Base-by-base conservation (phyloP, 2,888 invertebrate species). In the Phragmatobia fuliginosa region DNA sequence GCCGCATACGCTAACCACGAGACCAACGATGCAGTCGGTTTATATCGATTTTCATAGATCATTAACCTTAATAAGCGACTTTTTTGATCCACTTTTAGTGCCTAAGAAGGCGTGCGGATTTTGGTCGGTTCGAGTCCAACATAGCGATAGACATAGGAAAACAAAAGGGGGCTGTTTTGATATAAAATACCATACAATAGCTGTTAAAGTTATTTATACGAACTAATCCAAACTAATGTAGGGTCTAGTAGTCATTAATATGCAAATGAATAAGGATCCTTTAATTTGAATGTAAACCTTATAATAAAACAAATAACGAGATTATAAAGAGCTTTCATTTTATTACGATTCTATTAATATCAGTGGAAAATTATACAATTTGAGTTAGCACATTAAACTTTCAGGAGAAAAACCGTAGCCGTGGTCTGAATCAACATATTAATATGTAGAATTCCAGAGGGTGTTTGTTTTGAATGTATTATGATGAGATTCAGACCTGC, bases 211-310 rank as follows among this genome's bases (percentile, higher is more conserved):
- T 41, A 18, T 41, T 18, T 41, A 18, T 18, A 41, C 18, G 18
- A 41, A 41, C 0, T 18, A 41, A 41, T 18, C 38, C 14, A 38
- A 38, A 38, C 11, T 14, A 38, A 38, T 38, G 2, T 38, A 14
- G 2, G 38, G 8, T 49, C 10, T 49, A 49, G 45, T n/a, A 49
- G n/a, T 78, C 73, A 69, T 80, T 79, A 72, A 68, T 75, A 80
- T 80, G 79, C 73, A 77, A 80, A 80, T 80, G 14, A 72, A 73
- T 31, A 45, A 33, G 70, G 67, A 70, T 74, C 62, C 62, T 70
- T 33, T 36, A 62, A 38, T 25, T 72, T 70, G 5, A 74, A 71
- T 60, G 59, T 70, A 52, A 68, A 74, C 75, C 67, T 59, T 75
- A 71, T 77, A 75, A 64, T 73, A 69, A 73, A 68, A 72, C 68